These are phyloP conservation scores for Tetramorium bicarinatum DNA, from an alignment of 2,888 invertebrate species.

Conservation along the genomic window DNA sequence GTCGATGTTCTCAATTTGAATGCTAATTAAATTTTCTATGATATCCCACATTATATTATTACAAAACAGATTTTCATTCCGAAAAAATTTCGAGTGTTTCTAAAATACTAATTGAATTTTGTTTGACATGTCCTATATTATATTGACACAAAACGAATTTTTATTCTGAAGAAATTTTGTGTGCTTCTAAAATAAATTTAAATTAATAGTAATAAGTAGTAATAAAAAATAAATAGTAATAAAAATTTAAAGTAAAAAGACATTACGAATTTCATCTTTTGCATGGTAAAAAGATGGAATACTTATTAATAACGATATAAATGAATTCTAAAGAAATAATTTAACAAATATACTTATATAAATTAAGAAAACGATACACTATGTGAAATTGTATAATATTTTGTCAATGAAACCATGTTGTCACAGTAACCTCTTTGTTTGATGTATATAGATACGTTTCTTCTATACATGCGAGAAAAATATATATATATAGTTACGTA, in stretches of 20 bases:
- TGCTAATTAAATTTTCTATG: constrained; percentile 14
- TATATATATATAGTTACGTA: constrained; percentile 67
- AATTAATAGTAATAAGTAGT: too few species aligned
- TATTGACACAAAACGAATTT: constrained; percentile 10
- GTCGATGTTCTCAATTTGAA: background rate
- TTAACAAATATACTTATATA: constrained; percentile 63
- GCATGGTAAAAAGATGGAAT: constrained; percentile 53
- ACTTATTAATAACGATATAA: constrained; percentile 57
- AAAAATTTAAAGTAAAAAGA: constrained; percentile 54
- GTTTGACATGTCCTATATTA: constrained; percentile 3
- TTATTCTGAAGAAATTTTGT: constrained; percentile 37
- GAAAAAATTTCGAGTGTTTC: constrained; percentile 47
- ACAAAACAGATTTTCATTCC: constrained; percentile 17
- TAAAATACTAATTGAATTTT: constrained; percentile 46
- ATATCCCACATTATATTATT: constrained; percentile 21
- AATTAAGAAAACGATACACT: constrained; percentile 39
- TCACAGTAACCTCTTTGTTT: constrained; percentile 44
- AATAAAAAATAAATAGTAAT: too few species aligned
- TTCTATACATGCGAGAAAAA: constrained; percentile 55
- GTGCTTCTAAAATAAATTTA: constrained; percentile 53
- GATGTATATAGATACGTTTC: constrained; percentile 48
- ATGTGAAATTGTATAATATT: constrained; percentile 57
- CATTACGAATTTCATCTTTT: too few species aligned
- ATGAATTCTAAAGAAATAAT: constrained; percentile 62
- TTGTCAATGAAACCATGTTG: constrained; percentile 41